Evolutionary conservation across 1,140 invertebrate genomes (phyloP).

Genomic region (Luehdorfia chinensis): DNA sequence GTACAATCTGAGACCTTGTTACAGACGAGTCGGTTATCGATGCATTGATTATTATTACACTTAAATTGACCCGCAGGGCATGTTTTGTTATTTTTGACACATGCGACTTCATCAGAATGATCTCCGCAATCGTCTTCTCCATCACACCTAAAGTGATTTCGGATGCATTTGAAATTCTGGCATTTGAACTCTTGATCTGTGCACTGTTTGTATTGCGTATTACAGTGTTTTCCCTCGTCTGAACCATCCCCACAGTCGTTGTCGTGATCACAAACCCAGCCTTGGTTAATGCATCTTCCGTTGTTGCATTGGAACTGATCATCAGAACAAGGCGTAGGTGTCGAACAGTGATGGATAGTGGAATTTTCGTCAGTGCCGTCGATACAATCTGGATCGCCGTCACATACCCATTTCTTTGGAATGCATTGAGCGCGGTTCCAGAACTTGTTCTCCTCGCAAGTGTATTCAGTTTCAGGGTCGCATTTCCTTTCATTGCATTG

Average conservation of each 20-base stretch:
- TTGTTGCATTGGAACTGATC: slow-evolving; percentile 95
- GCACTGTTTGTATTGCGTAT: slow-evolving; percentile 88
- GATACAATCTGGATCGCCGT: slow-evolving; percentile 96
- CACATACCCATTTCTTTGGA: slow-evolving; percentile 95
- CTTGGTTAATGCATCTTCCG: slow-evolving; percentile 89
- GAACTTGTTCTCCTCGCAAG: slow-evolving; percentile 91
- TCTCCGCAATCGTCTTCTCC: slow-evolving; percentile 96
- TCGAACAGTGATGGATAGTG: slow-evolving; percentile 88
- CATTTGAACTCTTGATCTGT: slow-evolving; percentile 91
- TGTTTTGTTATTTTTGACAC: slow-evolving; percentile 84
- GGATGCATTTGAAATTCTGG: slow-evolving; percentile 96
- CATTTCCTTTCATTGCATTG: slow-evolving; percentile 95
- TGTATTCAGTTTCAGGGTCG: slow-evolving; percentile 94
- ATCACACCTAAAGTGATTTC: slow-evolving; percentile 92
- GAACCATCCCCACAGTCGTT: slow-evolving; percentile 96
- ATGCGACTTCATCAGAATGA: slow-evolving; percentile 89
- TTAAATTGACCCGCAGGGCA: slow-evolving; percentile 89
- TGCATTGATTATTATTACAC: slow-evolving; percentile 92
- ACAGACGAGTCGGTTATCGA: slow-evolving; percentile 91
- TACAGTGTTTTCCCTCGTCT: slow-evolving; percentile 95
- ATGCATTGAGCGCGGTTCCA: slow-evolving; percentile 97
- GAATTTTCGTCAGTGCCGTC: slow-evolving; percentile 97
- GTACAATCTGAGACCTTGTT: slow-evolving; percentile 95
- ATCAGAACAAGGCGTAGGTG: slow-evolving; percentile 87
- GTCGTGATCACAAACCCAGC: slow-evolving; percentile 87